Evolutionary conservation across 2,888 invertebrate genomes (phyloP).

Genomic region (Boloria euphrosyne): DNA sequence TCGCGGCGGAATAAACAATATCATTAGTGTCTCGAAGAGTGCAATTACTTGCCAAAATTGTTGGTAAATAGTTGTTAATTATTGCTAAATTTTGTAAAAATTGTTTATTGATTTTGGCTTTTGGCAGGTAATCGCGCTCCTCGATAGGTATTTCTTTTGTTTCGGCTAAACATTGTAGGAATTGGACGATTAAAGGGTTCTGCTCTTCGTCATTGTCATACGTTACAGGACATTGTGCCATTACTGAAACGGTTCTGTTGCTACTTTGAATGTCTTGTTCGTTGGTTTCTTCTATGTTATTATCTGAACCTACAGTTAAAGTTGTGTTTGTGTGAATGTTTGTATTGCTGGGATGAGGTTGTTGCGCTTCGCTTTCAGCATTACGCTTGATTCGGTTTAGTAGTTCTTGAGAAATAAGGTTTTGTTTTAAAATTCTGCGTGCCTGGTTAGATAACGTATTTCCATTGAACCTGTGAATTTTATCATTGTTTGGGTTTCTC

Average conservation of each 20-base stretch:
- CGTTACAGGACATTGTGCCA: not conserved
- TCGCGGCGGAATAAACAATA: slow-evolving; percentile 6
- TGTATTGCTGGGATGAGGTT: not conserved
- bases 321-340: not conserved
- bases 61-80: slow-evolving; percentile 1
- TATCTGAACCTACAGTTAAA: not conserved
- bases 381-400: too few species aligned
- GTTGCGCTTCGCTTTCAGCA: too few species aligned
- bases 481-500: too few species aligned
- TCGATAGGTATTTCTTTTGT: slow-evolving; percentile 6
- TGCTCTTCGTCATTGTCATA: not conserved
- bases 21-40: slow-evolving; percentile 1
- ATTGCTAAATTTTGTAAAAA: too few species aligned
- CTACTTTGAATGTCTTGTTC: not conserved
- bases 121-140: slow-evolving; percentile 6
- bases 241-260: not conserved
- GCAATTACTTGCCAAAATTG: not conserved
- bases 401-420: too few species aligned
- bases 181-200: not conserved
- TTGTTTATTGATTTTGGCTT: slow-evolving; percentile 2
- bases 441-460: too few species aligned
- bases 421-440: too few species aligned
- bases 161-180: not conserved
- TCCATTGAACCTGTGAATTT: too few species aligned
- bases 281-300: not conserved